Conservation (phyloP, 1,140 invertebrate species). For the Trichoplusia ni region DNA sequence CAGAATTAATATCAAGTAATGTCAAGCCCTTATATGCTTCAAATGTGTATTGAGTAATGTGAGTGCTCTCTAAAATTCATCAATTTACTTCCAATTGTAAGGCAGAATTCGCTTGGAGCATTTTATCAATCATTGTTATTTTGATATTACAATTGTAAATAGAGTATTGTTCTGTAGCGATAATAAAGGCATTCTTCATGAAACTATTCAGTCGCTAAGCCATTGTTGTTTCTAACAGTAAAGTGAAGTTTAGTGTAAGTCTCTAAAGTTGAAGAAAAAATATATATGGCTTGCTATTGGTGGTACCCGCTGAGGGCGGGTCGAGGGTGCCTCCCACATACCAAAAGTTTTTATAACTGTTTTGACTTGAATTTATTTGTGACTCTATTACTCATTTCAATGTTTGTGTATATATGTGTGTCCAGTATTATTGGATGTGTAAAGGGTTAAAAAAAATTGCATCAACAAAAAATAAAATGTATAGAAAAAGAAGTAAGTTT, state of each 20-base stretch:
- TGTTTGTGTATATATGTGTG: slow-evolving; percentile 14
- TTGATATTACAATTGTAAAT: slow-evolving; percentile 7
- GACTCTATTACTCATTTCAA: not conserved
- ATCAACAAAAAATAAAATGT: slow-evolving; percentile 11
- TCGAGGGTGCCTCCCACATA: slow-evolving; percentile 44
- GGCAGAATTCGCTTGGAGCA: slow-evolving; percentile 16
- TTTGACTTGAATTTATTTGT: not conserved
- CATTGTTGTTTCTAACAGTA: slow-evolving; percentile 26
- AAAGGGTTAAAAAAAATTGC: not conserved
- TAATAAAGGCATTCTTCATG: slow-evolving; percentile 6
- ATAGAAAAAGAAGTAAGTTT: slow-evolving; percentile 19
- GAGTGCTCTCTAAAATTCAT: not conserved
- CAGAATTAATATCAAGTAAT: too few relatives aligned
- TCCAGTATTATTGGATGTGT: not conserved
- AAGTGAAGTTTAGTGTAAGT: slow-evolving; percentile 36
- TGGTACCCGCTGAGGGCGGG: slow-evolving; percentile 46
- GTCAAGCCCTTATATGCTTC: too few relatives aligned
- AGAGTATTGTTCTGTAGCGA: not conserved
- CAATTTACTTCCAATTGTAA: not conserved
- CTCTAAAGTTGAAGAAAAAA: slow-evolving; percentile 46
- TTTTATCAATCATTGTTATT: not conserved
- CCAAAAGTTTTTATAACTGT: not conserved
- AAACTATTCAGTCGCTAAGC: slow-evolving; percentile 26
- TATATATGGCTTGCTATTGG: slow-evolving; percentile 50
- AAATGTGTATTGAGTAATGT: too few relatives aligned